These are phyloP conservation scores for Seriola quinqueradiata DNA, from an alignment of 2,113 vertebrate species.

Conservation along the genomic window DNA sequence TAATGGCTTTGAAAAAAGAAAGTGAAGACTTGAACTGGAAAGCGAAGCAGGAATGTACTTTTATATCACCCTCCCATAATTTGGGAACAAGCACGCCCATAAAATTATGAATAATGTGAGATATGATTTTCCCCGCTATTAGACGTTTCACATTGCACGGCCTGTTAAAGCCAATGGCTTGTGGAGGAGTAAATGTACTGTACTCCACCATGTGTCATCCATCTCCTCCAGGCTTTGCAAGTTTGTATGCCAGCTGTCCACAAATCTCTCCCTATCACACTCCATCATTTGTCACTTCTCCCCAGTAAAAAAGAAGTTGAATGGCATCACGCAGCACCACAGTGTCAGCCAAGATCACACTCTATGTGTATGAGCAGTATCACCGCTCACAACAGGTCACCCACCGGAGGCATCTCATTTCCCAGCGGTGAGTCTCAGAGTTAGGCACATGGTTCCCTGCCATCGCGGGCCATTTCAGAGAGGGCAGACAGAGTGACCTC, in stretches of 20 bases:
- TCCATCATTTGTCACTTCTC: slow-evolving; percentile 64
- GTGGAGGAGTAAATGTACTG: slow-evolving; percentile 71
- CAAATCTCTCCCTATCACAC: slow-evolving; percentile 56
- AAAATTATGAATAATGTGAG: slow-evolving; percentile 74
- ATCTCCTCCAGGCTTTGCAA: slow-evolving; percentile 59
- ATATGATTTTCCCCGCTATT: slow-evolving; percentile 74
- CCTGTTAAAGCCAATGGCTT: slow-evolving; percentile 72
- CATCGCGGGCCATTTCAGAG: slow-evolving; percentile 33
- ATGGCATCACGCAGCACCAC: slow-evolving; percentile 35
- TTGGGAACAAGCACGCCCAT: slow-evolving; percentile 63
- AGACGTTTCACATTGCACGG: slow-evolving; percentile 65
- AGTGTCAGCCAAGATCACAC: slow-evolving; percentile 33
- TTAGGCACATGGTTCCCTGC: neutral
- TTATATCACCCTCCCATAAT: slow-evolving; percentile 62
- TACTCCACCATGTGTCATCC: slow-evolving; percentile 72
- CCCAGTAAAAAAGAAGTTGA: slow-evolving; percentile 51
- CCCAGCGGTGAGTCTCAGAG: slow-evolving; percentile 23
- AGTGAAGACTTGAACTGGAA: slow-evolving; percentile 38
- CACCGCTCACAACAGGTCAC: slow-evolving; percentile 53
- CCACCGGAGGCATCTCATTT: slow-evolving; percentile 49
- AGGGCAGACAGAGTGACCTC: slow-evolving; percentile 44
- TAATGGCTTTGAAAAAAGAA: slow-evolving; percentile 58
- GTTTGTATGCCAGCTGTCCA: slow-evolving; percentile 69
- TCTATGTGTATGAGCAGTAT: slow-evolving; percentile 21
- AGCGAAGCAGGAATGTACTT: slow-evolving; percentile 40